Evolutionary conservation across 1,140 invertebrate genomes (phyloP), one percentile per base, ranked within the genome.

Genomic region (Choristoneura fumiferana): DNA sequence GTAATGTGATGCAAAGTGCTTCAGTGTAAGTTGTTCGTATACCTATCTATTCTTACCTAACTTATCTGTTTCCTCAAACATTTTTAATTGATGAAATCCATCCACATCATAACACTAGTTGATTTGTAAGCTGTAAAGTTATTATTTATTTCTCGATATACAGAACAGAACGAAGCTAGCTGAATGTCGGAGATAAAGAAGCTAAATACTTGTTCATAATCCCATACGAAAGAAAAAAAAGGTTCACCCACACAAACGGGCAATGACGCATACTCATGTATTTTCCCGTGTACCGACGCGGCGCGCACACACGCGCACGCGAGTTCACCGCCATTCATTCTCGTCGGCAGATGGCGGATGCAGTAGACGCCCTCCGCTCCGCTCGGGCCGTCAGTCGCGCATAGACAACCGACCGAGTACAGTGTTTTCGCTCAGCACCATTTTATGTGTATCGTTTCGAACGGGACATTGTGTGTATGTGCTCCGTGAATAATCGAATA

Each of bases 291-390:
- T 67, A 72, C 60, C 56, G 33, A 61, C 52, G 40, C 45, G 60
- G 13, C 49, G 59, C 71, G 66, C 80, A 79, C 79, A 81, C 80
- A 69, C 53, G 52, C 56, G 67, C 56, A 53, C 54, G 56, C 73
- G 77, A 84, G 79, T 84, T 84, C 75, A 78, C 81, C 76, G 76
- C 80, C 43, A 81, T 86, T 87, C 84, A 86, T 85, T 89, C 80
- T 78, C 81, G 83, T 86, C 84, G 84, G 86, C 84, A 87, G 84
- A 89, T 89, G 84, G 86, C 86, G 83, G 82, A 87, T 84, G 78
- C 83, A 88, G 83, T 81, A 76, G 81, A 78, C 83, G 85, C 81
- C 69, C 54, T 34, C 59, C 29, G 29, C 33, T 29, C 52, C 53
- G 29, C 33, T 29, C 52, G 39, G 45, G 22, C 76, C 77, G 81